Conservation (phyloP, 2,113 vertebrate species). For the Megatriorchis doriae region DNA sequence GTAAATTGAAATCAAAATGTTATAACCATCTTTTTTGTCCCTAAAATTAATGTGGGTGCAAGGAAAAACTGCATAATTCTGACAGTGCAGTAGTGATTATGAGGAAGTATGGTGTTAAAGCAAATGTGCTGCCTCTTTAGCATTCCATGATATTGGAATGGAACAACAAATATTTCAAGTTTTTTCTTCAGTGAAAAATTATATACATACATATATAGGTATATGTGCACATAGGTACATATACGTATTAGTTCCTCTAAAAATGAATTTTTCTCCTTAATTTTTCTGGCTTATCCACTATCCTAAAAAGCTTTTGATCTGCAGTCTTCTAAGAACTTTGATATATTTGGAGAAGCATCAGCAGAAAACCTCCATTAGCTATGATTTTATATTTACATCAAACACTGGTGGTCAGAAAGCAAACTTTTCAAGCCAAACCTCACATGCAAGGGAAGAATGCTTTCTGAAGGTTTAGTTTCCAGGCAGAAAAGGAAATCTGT, state of each 20-base stretch:
- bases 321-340: background rate
- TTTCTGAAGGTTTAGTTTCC: background rate
- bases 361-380: background rate
- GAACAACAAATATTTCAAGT: background rate
- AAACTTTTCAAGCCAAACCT: background rate
- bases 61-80: background rate
- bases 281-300: background rate
- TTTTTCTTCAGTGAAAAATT: background rate
- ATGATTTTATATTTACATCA: background rate
- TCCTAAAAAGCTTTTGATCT: background rate
- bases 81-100: background rate
- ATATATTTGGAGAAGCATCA: background rate
- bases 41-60: background rate
- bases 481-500: background rate
- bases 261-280: background rate
- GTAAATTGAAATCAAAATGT: background rate
- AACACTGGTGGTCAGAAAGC: background rate
- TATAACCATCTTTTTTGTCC: background rate
- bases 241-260: background rate
- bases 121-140: background rate
- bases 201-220: background rate
- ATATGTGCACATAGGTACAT: background rate
- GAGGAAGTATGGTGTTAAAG: background rate
- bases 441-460: background rate
- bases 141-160: background rate